Evolutionary conservation across 1,140 invertebrate genomes (phyloP).

Genomic region (Drosophila parabipectinata): DNA sequence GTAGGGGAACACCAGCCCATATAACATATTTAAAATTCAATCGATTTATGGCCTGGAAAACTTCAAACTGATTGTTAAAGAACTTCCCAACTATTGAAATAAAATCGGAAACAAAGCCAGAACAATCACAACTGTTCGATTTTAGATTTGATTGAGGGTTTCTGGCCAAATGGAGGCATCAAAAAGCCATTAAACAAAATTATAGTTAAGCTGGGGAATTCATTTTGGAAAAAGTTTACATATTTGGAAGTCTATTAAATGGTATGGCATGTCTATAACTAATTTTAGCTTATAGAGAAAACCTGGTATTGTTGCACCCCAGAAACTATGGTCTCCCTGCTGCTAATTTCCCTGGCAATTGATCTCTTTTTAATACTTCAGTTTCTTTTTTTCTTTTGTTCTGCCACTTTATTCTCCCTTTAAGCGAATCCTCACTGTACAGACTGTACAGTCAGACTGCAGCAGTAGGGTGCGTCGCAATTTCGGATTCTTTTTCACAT

Average conservation of each 20-base stretch:
- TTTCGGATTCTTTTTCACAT: constrained; percentile 33
- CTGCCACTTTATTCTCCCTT: not conserved
- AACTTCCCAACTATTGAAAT: constrained; percentile 26
- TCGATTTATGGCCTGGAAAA: constrained; percentile 50
- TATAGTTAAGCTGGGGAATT: not conserved
- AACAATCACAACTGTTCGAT: not conserved
- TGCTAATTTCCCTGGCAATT: no score
- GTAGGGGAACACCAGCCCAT: not conserved
- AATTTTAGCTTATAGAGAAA: no score
- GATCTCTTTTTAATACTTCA: no score
- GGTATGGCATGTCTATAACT: not conserved
- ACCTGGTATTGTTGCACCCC: no score
- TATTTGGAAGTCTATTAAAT: not conserved
- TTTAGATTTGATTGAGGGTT: constrained; percentile 30
- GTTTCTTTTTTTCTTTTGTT: no score
- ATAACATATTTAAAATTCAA: constrained; percentile 55
- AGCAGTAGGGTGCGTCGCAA: not conserved
- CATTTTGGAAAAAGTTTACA: constrained; percentile 1
- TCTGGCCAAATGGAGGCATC: constrained; percentile 19
- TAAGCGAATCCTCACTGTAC: constrained; percentile 10
- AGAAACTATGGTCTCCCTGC: no score
- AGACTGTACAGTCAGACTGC: no score
- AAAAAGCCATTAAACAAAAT: constrained; percentile 23
- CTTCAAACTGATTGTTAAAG: constrained; percentile 37
- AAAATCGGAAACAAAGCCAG: constrained; percentile 8